Evolutionary conservation across 2,113 vertebrate genomes (phyloP).

Genomic region (Antechinus stuartii): DNA sequence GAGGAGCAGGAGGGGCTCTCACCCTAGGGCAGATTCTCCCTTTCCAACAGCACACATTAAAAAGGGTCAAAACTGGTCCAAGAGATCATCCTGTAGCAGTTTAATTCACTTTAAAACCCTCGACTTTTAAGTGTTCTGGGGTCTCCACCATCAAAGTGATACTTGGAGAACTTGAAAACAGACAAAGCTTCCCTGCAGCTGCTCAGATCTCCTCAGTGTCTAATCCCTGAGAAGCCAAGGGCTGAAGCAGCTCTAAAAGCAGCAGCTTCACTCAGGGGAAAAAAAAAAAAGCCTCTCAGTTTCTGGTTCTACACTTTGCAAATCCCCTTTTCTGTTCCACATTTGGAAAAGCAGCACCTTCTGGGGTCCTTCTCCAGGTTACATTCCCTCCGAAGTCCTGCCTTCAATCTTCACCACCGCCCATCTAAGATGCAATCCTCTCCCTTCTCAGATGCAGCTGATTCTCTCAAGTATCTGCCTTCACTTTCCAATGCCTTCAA

Average conservation of each 20-base stretch:
- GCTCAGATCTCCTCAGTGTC: slow-evolving; percentile 3
- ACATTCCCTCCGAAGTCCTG: not conserved
- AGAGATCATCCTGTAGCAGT: not conserved
- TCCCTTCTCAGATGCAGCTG: not conserved
- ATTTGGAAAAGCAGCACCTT: not conserved
- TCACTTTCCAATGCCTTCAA: not conserved
- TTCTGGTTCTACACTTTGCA: not conserved
- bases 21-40: rapidly evolving
- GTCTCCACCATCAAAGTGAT: not conserved
- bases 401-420: not conserved
- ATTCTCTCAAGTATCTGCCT: not conserved
- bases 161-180: not conserved
- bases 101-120: not conserved
- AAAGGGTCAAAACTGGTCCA: not conserved
- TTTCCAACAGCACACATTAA: not conserved
- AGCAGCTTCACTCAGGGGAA: not conserved
- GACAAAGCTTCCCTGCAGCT: not conserved
- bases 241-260: not conserved
- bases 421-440: not conserved
- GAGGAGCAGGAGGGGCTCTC: not conserved
- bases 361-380: rapidly evolving
- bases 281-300: not conserved
- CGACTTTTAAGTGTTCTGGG: not conserved
- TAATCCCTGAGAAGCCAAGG: not conserved
- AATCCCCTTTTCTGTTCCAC: not conserved